Evolutionary conservation across 2,113 vertebrate species (phyloP).

Genomic region (Chaetops frenatus): DNA sequence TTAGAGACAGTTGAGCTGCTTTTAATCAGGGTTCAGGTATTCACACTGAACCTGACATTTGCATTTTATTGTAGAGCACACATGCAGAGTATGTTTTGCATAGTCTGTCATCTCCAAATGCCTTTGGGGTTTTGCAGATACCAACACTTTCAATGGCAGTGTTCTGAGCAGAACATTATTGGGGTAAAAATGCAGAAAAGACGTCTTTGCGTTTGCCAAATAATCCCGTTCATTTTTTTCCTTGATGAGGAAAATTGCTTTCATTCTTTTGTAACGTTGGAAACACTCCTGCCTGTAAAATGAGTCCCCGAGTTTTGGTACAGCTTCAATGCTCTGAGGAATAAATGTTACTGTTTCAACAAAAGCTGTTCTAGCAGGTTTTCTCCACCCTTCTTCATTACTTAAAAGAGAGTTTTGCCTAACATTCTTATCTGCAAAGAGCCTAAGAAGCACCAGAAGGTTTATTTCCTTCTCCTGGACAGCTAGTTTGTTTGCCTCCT

Average conservation of each 20-base stretch:
- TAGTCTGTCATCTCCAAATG: not conserved
- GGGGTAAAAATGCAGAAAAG: not conserved
- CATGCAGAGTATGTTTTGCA: not conserved
- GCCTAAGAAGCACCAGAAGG: not conserved
- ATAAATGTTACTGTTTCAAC: not conserved
- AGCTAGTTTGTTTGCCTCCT: not conserved
- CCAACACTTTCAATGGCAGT: not conserved
- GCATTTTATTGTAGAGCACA: not conserved
- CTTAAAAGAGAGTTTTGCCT: not conserved
- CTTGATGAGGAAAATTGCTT: not conserved
- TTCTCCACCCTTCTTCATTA: not conserved
- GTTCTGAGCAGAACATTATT: not conserved
- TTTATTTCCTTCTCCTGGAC: not conserved
- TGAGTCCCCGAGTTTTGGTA: not conserved
- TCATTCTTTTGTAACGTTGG: not conserved
- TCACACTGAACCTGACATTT: not conserved
- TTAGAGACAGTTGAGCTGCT: not conserved
- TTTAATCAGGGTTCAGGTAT: not conserved
- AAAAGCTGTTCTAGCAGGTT: not conserved
- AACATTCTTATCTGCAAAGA: not conserved
- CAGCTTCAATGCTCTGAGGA: not conserved
- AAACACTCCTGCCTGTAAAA: not conserved
- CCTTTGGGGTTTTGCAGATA: not conserved
- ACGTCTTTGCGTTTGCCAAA: not conserved
- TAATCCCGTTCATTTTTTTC: not conserved